Conservation (phyloP, 2,888 invertebrate genomes). For the Elegia similella region DNA sequence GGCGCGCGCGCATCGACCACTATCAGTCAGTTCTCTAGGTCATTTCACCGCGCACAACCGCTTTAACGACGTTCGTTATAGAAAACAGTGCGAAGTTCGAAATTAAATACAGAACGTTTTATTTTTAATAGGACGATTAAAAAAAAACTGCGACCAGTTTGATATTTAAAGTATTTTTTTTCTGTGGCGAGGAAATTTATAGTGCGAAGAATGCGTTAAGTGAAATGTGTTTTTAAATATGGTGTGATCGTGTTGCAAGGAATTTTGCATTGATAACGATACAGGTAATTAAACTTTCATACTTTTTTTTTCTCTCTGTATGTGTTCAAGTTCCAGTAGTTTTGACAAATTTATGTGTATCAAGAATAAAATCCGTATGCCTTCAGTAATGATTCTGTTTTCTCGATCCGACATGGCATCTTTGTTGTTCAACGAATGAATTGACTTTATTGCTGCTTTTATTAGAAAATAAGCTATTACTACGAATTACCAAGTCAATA, state of each 20-base stretch:
- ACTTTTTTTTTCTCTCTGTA: background rate
- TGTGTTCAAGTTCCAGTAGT: no score
- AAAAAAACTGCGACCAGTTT: no score
- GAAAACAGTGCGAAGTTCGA: slow-evolving; percentile 13
- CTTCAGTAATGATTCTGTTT: no score
- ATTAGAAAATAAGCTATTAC: no score
- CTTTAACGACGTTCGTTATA: slow-evolving; percentile 16
- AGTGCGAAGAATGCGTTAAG: slow-evolving; percentile 12
- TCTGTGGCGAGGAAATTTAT: background rate
- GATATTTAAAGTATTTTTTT: background rate
- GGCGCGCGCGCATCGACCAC: slow-evolving; percentile 47
- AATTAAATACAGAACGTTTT: background rate
- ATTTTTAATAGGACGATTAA: background rate
- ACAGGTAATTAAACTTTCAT: background rate
- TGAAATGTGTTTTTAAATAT: slow-evolving; percentile 14
- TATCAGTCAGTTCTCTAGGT: slow-evolving; percentile 66
- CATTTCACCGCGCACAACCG: slow-evolving; percentile 47
- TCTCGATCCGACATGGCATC: no score
- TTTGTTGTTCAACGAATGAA: no score
- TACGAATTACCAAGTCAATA: no score
- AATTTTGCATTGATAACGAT: background rate
- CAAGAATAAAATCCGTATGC: no score
- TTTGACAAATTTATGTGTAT: no score
- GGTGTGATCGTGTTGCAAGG: slow-evolving; percentile 9
- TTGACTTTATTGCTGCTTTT: no score